Conservation (phyloP, 35 echinoderm and acorn worm genomes). For the Lytechinus variegatus region DNA sequence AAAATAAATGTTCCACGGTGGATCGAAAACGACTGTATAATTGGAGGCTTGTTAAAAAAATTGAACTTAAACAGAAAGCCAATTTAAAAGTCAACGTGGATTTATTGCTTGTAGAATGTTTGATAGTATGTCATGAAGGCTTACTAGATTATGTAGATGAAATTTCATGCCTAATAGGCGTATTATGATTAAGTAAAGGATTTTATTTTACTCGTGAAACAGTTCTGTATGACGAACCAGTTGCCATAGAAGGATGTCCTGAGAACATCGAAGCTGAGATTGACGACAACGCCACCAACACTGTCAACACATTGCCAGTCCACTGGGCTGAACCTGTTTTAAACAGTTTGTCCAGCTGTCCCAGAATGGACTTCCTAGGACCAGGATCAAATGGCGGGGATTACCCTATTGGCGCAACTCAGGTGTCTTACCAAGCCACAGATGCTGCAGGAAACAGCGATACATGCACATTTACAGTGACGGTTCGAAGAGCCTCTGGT, state of each 20-base stretch:
- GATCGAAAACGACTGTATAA: no score
- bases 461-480: background rate
- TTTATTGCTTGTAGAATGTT: no score
- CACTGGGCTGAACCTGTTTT: background rate
- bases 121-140: no score
- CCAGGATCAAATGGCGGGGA: background rate
- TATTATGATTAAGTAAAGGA: no score
- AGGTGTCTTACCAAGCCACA: background rate
- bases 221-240: background rate
- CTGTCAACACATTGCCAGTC: background rate
- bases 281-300: background rate
- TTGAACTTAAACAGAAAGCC: no score
- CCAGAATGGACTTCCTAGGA: background rate
- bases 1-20: no score
- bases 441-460: background rate
- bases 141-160: no score
- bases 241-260: background rate
- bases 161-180: no score
- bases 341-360: background rate
- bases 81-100: no score
- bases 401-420: background rate
- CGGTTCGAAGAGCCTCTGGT: background rate
- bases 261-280: background rate
- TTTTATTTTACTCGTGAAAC: no score
- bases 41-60: no score